These are phyloP conservation scores for Metellina segmentata DNA, from an alignment of 2,888 invertebrate species.

Conservation along the genomic window DNA sequence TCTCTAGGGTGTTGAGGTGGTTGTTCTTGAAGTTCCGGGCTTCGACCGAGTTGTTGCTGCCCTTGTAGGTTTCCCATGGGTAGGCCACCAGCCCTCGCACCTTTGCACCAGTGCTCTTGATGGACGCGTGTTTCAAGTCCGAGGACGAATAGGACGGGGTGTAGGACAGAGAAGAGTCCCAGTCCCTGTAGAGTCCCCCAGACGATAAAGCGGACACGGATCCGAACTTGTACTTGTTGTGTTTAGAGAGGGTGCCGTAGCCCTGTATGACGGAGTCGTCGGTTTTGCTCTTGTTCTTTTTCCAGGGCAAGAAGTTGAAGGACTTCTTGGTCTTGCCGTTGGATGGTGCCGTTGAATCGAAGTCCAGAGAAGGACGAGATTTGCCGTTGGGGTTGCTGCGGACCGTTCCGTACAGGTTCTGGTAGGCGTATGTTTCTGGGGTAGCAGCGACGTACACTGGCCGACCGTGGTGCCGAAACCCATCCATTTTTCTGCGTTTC, in stretches of 20 bases:
- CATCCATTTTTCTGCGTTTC: slow-evolving; percentile 69
- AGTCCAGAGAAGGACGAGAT: slow-evolving; percentile 45
- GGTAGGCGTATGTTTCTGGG: slow-evolving; percentile 63
- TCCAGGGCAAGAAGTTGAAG: slow-evolving; percentile 71
- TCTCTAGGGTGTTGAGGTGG: slow-evolving; percentile 38
- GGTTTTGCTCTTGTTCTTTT: slow-evolving; percentile 66
- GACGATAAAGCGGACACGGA: slow-evolving; percentile 70
- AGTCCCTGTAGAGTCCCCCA: slow-evolving; percentile 53
- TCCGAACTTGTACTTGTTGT: slow-evolving; percentile 72
- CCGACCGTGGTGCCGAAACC: slow-evolving; percentile 65
- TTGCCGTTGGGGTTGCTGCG: slow-evolving; percentile 53
- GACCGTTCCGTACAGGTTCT: slow-evolving; percentile 69
- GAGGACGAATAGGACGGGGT: slow-evolving; percentile 60
- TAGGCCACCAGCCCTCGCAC: slow-evolving; percentile 56
- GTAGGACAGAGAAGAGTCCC: slow-evolving; percentile 51
- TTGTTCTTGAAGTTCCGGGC: slow-evolving; percentile 59
- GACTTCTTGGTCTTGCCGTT: slow-evolving; percentile 54
- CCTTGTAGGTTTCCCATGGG: slow-evolving; percentile 69
- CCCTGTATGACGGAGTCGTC: slow-evolving; percentile 28
- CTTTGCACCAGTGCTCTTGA: slow-evolving; percentile 53
- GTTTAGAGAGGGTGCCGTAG: slow-evolving; percentile 49
- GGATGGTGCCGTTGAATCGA: background rate
- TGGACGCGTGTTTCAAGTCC: slow-evolving; percentile 66
- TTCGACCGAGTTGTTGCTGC: slow-evolving; percentile 46
- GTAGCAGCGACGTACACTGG: slow-evolving; percentile 56